A percentile compares a stretch with the other conserved stretches of the same genome.
Conservation (phyloP, 2,797 vertebrate genomes). For the Chiloscyllium punctatum region DNA sequence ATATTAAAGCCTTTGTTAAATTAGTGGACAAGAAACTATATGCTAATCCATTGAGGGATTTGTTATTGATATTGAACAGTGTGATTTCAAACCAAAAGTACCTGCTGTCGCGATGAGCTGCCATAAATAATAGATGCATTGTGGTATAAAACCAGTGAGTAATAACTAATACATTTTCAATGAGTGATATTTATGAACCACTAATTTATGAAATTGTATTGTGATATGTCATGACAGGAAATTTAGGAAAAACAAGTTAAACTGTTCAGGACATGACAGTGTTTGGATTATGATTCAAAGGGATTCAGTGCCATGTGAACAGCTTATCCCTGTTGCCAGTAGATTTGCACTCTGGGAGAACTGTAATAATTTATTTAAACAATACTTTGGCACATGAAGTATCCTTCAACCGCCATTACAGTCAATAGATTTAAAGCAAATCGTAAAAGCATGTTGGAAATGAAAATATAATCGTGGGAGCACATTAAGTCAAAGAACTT, state of each 20-base stretch:
- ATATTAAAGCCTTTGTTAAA: not conserved
- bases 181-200: not conserved
- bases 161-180: constrained; percentile 16
- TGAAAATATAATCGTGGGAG: not conserved
- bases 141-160: not conserved
- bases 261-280: constrained; percentile 45
- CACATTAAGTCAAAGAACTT: not conserved
- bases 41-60: not conserved
- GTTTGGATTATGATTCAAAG: constrained; percentile 54
- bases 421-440: constrained; percentile 16
- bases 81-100: not conserved
- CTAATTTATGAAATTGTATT: constrained; percentile 46
- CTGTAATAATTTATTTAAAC: constrained; percentile 53
- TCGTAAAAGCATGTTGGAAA: not conserved
- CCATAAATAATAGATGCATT: not conserved
- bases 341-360: constrained; percentile 46
- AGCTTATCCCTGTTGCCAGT: constrained; percentile 51
- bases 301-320: constrained; percentile 44
- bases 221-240: constrained; percentile 45
- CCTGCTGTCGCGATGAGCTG: not conserved
- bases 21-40: not conserved
- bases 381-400: constrained; percentile 48
- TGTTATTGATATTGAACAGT: not conserved
- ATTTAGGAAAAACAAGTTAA: constrained; percentile 46
- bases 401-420: constrained; percentile 44